Evolutionary conservation across 2,113 vertebrate genomes (phyloP), one percentile per base, ranked within the genome.

Genomic region (Petroica traversi): DNA sequence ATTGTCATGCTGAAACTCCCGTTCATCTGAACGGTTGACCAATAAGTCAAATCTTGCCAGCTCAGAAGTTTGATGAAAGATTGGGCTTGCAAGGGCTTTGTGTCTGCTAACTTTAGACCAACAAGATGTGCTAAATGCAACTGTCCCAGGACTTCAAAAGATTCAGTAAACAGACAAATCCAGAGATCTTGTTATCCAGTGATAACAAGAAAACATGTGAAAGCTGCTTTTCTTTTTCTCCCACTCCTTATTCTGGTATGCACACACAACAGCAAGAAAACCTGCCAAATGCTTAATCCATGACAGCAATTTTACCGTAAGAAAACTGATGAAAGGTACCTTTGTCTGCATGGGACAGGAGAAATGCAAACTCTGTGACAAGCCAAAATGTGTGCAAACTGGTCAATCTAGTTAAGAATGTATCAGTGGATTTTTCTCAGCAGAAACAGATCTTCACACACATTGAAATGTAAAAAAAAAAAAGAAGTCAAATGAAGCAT

Each of bases 391-490:
- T 73, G 79, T 86, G 85, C 88, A 97, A 92, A 96, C 97, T 97
- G 97, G 85, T 96, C 98, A 98, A 98, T 98, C 95, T 95, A 96
- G 97, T 94, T 94, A 98, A 98, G 97, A 98, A 98, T 96, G 91
- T 80, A 98, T 98, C 97, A 98, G 94, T 90, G 76, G 76, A 87
- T 97, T 96, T 98, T 97, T 97, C 93, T 97, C 76, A 85, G 84
- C 14, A 68, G 22, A 22, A 3, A 1, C 52, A 91, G 28, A 75
- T 40, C 64, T 54, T 81, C 29, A 75, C 71, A 45, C 24, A 75
- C 26, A 45, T 0, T 4, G 5, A 84, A 48, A 51, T 43, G 18
- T 5, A 14, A 57, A 48, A n/a, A n/a, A 55, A 33, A 33, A 19
- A 43, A 33, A 12, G 11, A 43, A 17, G 10, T 28, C 12, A 79